Percentiles rank a stretch among this genome's conserved stretches.
Evolutionary conservation across 2,888 invertebrate species (phyloP).

Genomic region (Patella caerulea): DNA sequence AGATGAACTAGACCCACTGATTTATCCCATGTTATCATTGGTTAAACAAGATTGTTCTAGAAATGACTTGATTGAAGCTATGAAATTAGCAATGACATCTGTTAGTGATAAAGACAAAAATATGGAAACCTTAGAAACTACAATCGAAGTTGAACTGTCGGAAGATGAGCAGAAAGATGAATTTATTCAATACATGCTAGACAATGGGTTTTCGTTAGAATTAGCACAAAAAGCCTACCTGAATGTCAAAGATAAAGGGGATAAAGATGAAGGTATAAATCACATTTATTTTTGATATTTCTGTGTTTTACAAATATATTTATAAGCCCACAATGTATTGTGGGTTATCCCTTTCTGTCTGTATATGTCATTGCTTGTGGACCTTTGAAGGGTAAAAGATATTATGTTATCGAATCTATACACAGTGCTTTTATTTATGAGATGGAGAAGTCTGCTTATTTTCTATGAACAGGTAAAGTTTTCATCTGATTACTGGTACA

Average conservation of each 20-base stretch:
- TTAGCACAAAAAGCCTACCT: conserved; percentile 41
- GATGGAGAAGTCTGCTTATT: neutral
- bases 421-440: neutral
- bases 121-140: neutral
- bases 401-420: neutral
- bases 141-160: conserved; percentile 3
- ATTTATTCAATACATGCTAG: conserved; percentile 40
- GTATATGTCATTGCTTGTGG: too few relatives aligned
- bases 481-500: too few relatives aligned
- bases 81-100: conserved; percentile 35
- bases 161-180: conserved; percentile 22
- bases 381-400: neutral
- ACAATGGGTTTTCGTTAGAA: conserved; percentile 38
- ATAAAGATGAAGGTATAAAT: conserved; percentile 39
- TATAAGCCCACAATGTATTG: too few relatives aligned
- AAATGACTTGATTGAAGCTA: conserved; percentile 43
- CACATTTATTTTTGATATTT: neutral
- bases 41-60: conserved; percentile 44
- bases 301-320: neutral
- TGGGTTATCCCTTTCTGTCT: too few relatives aligned
- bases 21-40: conserved; percentile 48
- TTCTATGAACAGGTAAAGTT: too few relatives aligned
- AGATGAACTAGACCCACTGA: conserved; percentile 28
- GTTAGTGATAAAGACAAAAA: conserved; percentile 28
- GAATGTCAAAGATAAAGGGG: conserved; percentile 27